These are phyloP conservation scores for Papilio dardanus DNA, from an alignment of 1,140 invertebrate genomes.

Conservation along the genomic window DNA sequence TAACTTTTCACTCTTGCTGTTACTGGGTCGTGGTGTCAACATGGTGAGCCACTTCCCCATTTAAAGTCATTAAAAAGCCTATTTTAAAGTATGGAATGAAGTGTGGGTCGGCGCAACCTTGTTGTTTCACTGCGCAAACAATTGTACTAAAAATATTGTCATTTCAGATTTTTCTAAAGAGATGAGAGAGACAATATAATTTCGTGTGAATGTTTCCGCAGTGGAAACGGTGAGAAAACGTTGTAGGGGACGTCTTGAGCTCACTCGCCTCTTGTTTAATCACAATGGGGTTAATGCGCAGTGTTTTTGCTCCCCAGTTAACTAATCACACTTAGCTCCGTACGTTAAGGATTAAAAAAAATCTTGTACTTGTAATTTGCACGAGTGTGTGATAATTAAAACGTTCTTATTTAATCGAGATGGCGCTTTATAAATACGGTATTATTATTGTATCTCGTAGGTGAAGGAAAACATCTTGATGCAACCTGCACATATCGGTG, in stretches of 20 bases:
- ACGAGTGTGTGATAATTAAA: slow-evolving; percentile 1
- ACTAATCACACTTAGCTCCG: slow-evolving; percentile 32
- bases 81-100: neutral
- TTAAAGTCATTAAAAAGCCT: neutral
- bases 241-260: slow-evolving; percentile 26
- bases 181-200: neutral
- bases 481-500: no score
- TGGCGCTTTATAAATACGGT: neutral
- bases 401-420: neutral
- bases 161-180: neutral
- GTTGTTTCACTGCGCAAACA: neutral
- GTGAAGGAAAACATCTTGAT: neutral
- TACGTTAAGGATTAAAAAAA: slow-evolving; percentile 18
- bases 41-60: neutral
- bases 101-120: neutral
- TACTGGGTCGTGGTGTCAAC: neutral
- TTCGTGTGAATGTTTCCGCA: neutral
- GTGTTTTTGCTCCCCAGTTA: slow-evolving; percentile 25
- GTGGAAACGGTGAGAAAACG: neutral
- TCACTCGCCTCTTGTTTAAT: slow-evolving; percentile 26
- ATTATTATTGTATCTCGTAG: neutral
- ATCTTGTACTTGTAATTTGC: slow-evolving; percentile 6
- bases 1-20: neutral
- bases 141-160: neutral
- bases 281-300: slow-evolving; percentile 32